phyloP scores from a whole-genome alignment of 2,888 invertebrate genomes.

The Drosophila austrosaltans region DNA sequence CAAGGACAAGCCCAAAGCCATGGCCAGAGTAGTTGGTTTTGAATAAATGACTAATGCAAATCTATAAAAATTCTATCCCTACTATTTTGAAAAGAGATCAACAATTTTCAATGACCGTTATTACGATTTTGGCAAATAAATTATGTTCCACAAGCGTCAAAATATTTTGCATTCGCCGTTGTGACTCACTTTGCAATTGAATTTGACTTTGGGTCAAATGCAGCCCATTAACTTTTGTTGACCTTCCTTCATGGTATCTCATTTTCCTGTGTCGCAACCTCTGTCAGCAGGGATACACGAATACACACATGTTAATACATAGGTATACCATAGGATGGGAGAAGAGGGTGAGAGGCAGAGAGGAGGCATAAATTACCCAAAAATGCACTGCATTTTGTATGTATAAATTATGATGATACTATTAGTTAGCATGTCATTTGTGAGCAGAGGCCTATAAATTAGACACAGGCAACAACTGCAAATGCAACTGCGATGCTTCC shows the following conservation, averaged over 20 bases:
- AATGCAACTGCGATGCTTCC: constrained; percentile 5
- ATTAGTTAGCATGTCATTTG: constrained; percentile 81
- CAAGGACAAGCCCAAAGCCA: background rate
- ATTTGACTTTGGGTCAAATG: constrained; percentile 47
- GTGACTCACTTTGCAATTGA: constrained; percentile 2
- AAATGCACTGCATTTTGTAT: constrained; percentile 59
- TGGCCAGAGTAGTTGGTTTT: constrained; percentile 43
- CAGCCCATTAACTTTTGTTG: constrained; percentile 61
- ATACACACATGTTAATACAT: constrained; percentile 3
- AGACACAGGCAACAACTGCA: constrained; percentile 68
- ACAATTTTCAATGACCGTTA: constrained; percentile 8
- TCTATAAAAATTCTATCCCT: constrained; percentile 22
- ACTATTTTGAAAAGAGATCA: constrained; percentile 26
- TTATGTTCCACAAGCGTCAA: constrained; percentile 3
- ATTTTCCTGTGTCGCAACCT: constrained; percentile 67
- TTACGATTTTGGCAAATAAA: constrained; percentile 3
- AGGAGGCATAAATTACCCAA: constrained; percentile 65
- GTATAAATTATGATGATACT: constrained; percentile 80
- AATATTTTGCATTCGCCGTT: constrained; percentile 28
- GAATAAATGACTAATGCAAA: constrained; percentile 10
- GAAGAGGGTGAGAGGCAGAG: constrained; percentile 20
- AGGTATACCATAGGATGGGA: background rate
- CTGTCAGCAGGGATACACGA: constrained; percentile 62
- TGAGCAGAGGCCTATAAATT: constrained; percentile 75
- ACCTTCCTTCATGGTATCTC: constrained; percentile 38